Evolutionary conservation across 2,888 invertebrate genomes (phyloP).

Genomic region (Cyaniris semiargus): DNA sequence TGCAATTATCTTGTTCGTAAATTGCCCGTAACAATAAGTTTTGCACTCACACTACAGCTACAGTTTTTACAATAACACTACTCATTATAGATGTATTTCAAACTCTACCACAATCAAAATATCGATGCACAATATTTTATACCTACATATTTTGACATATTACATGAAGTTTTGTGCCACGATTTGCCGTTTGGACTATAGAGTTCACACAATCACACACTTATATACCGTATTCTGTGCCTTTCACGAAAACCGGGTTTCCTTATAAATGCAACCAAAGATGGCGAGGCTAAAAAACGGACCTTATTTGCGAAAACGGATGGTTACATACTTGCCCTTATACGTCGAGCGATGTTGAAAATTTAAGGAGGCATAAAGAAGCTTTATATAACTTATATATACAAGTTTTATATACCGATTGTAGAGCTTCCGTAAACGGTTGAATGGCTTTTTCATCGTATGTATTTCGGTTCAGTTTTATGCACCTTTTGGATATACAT

Average conservation of each 20-base stretch:
- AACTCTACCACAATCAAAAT: conserved; percentile 26
- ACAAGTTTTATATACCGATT: conserved; percentile 15
- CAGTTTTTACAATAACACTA: not conserved
- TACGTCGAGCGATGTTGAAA: conserved; percentile 43
- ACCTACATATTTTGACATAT: not conserved
- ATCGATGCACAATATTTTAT: too few relatives aligned
- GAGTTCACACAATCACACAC: conserved; percentile 42
- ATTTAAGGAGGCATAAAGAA: conserved; percentile 31
- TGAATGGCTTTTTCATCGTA: not conserved
- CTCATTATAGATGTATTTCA: not conserved
- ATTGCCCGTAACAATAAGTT: conserved; percentile 20
- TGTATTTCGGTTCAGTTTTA: not conserved
- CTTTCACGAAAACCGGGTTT: conserved; percentile 60
- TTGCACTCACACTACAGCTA: not conserved
- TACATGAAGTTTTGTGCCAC: not conserved
- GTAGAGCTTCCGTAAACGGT: conserved; percentile 13
- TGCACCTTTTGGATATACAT: not conserved
- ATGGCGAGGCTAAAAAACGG: conserved; percentile 50
- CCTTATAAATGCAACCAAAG: conserved; percentile 59
- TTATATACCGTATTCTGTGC: conserved; percentile 42
- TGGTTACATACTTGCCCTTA: conserved; percentile 57
- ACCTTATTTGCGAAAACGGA: conserved; percentile 55
- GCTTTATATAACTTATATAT: conserved; percentile 28
- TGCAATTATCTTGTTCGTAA: conserved; percentile 21
- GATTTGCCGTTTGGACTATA: not conserved